Evolutionary conservation across 2,888 invertebrate species (phyloP).

Genomic region (Baronia brevicornis): DNA sequence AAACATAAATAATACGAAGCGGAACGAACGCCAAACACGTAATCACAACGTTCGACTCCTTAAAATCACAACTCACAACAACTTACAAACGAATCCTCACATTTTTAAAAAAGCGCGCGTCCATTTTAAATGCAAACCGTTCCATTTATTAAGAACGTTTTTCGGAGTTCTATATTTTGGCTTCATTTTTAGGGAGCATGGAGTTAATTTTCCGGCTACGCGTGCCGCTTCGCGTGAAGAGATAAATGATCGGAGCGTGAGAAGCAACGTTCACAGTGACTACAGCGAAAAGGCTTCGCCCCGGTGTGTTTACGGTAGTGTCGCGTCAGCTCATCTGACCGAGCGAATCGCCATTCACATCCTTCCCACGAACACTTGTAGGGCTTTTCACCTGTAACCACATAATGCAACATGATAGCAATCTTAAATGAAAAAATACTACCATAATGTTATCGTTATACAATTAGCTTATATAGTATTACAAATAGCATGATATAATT

Average conservation of each 20-base stretch:
- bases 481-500: too few relatives aligned
- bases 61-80: conserved; percentile 37
- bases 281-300: conserved; percentile 97
- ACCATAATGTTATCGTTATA: too few relatives aligned
- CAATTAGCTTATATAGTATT: too few relatives aligned
- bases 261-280: conserved; percentile 96
- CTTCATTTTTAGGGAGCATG: conserved; percentile 33
- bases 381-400: conserved; percentile 93
- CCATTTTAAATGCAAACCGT: conserved; percentile 19
- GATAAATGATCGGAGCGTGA: conserved; percentile 97
- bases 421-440: too few relatives aligned
- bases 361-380: conserved; percentile 99
- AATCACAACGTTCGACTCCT: conserved; percentile 34
- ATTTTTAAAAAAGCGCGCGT: conserved; percentile 19
- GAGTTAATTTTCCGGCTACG: conserved; percentile 47
- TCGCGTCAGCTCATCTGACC: conserved; percentile 96
- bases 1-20: conserved; percentile 25
- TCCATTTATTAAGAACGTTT: conserved; percentile 17
- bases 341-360: conserved; percentile 97
- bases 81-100: conserved; percentile 20
- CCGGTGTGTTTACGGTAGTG: conserved; percentile 98
- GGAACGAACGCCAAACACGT: conserved; percentile 20
- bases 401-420: too few relatives aligned
- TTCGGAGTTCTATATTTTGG: conserved; percentile 25
- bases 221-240: conserved; percentile 95